Conservation (phyloP, 2,797 vertebrate species). For the Lagodon rhomboides region DNA sequence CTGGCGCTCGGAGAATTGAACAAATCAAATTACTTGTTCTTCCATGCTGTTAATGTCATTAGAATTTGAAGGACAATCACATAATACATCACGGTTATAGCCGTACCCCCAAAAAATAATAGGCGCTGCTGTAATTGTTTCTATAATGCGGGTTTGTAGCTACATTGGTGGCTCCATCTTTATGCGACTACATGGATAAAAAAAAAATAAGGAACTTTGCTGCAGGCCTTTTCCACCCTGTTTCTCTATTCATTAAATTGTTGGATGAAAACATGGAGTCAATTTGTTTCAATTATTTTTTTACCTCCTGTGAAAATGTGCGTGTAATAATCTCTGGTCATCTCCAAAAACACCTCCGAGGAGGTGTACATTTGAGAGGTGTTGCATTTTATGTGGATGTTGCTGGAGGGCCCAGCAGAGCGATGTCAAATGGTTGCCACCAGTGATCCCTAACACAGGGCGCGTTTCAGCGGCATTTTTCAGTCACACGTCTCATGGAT, state of each 20-base stretch:
- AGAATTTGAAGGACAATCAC: slow-evolving; percentile 66
- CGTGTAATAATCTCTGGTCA: slow-evolving; percentile 73
- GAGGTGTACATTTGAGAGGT: slow-evolving; percentile 34
- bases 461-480: slow-evolving; percentile 10
- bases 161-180: slow-evolving; percentile 45
- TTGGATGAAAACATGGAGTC: slow-evolving; percentile 68
- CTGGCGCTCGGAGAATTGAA: slow-evolving; percentile 65
- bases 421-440: slow-evolving; percentile 48
- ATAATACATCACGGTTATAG: slow-evolving; percentile 59
- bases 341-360: slow-evolving; percentile 53
- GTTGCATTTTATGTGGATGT: slow-evolving; percentile 39
- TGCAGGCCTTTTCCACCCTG: slow-evolving; percentile 63
- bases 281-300: slow-evolving; percentile 76
- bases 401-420: slow-evolving; percentile 46
- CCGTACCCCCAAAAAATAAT: slow-evolving; percentile 61
- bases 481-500: slow-evolving; percentile 21
- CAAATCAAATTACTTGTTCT: slow-evolving; percentile 73
- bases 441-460: slow-evolving; percentile 39
- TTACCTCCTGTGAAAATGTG: slow-evolving; percentile 60
- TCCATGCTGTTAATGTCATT: slow-evolving; percentile 72
- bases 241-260: slow-evolving; percentile 74
- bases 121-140: slow-evolving; percentile 65
- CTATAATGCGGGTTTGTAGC: slow-evolving; percentile 56
- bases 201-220: slow-evolving; percentile 65
- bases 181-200: slow-evolving; percentile 54